Evolutionary conservation across 2,797 vertebrate species (phyloP), one percentile per base, ranked within the genome.

Genomic region (Protosalanx chinensis): DNA sequence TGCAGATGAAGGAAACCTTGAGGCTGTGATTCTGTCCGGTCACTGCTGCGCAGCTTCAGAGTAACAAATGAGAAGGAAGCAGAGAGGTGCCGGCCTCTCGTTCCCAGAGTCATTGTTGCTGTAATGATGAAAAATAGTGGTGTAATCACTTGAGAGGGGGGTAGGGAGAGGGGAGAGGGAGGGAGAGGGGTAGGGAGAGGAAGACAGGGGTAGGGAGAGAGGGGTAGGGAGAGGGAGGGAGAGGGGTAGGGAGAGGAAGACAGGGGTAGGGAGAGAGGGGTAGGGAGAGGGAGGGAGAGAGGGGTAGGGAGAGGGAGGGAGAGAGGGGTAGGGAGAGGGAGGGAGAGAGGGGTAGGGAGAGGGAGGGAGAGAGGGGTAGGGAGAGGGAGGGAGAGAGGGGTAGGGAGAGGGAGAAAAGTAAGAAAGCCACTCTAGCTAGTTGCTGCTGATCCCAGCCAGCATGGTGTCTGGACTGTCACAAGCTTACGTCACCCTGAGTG

Each of bases 71-170:
- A 86, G 77, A 79, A 73, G 70, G 67, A 65, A 53, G 79, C 81
- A 78, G 77, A 77, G 79, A 85, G 79, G 72, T 64, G 3, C 66
- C 64, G 72, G 77, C 79, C 78, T 84, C 79, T 84, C 53, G 72
- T 63, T 7, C 74, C 74, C 67, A 64, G 16, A 20, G 75, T 82
- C 77, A 72, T 82, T 87, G 85, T 79, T 75, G 82, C 75, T 68
- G 68, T 88, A 86, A 88, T 86, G 80, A 89, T 91, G 83, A 89
- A 84, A 88, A 86, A 87, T 80, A 68, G 32, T 69, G 71, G 37
- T 61, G 73, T 82, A 82, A 86, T 87, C 78, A 83, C 68, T 79
- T 57, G 72, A 23, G 1, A 70, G 80, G 79, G 51, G 33, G 49
- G 30, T 72, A 76, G 71, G 67, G 6, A 70, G 33, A 20, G 23